Conservation (phyloP, 2,888 invertebrate genomes). For the Luffia ferchaultella region DNA sequence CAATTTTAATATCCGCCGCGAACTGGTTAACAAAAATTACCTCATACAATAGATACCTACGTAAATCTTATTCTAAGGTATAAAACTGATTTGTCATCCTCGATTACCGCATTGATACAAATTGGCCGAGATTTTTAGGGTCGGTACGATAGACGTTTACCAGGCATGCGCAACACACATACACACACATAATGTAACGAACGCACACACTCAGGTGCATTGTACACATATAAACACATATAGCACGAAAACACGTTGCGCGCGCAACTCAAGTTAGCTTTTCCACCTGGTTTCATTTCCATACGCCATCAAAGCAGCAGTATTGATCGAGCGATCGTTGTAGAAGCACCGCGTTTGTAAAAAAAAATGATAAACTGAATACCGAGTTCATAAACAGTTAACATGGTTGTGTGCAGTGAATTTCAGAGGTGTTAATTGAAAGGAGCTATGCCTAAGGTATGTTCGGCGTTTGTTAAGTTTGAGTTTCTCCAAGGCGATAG, state of each 20-base stretch:
- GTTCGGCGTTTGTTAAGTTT: neutral
- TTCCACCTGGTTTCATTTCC: neutral
- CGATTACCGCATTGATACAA: too few relatives aligned
- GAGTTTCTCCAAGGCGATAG: neutral
- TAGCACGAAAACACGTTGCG: neutral
- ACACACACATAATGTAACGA: too few relatives aligned
- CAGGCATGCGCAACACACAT: too few relatives aligned
- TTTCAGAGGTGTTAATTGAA: neutral
- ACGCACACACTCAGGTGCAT: neutral
- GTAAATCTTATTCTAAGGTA: too few relatives aligned
- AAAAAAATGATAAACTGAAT: neutral
- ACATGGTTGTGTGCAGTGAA: neutral
- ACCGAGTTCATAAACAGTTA: neutral
- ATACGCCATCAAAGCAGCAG: neutral
- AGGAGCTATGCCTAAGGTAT: neutral
- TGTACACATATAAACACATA: neutral
- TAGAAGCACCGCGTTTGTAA: neutral
- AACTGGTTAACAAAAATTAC: too few relatives aligned
- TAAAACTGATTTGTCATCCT: too few relatives aligned
- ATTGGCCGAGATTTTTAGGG: too few relatives aligned
- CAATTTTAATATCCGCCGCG: too few relatives aligned
- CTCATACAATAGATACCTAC: too few relatives aligned
- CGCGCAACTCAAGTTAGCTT: neutral
- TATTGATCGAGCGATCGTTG: neutral
- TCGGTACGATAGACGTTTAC: too few relatives aligned